A percentile compares a stretch with the other conserved stretches of the same genome.
Conservation (phyloP, 2,113 vertebrate species). For the Cyprinodon brontotheroides region DNA sequence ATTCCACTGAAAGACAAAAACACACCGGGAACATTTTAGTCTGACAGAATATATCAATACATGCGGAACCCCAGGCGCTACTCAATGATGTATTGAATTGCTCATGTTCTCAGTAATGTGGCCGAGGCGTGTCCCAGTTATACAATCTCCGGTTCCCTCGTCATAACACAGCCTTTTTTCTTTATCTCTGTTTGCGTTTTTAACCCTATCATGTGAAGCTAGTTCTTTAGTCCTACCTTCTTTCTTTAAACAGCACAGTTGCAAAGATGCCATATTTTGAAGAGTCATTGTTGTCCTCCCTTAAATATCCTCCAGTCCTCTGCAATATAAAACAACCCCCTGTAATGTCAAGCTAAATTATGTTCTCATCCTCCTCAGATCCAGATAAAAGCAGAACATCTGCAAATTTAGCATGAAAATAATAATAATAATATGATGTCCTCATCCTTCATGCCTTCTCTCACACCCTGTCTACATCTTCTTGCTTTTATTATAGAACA, state of each 20-base stretch:
- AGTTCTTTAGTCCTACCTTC: not conserved
- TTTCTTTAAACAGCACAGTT: not conserved
- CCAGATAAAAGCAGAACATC: not conserved
- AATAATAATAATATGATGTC: not conserved
- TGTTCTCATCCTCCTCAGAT: not conserved
- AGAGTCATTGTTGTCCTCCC: constrained; percentile 2
- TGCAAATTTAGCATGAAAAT: not conserved
- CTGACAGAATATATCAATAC: constrained; percentile 35
- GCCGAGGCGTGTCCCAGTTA: not conserved
- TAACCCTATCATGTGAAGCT: not conserved
- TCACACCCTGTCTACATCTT: not conserved
- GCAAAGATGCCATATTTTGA: not conserved
- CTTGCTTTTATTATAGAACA: constrained; percentile 58
- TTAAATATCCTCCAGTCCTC: not conserved
- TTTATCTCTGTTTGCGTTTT: too few relatives aligned
- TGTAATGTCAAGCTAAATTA: not conserved
- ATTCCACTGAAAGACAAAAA: not conserved
- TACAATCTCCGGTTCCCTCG: not conserved
- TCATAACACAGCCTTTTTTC: not conserved
- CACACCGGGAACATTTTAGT: constrained; percentile 11
- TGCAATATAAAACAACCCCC: constrained; percentile 13
- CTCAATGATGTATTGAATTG: constrained; percentile 48
- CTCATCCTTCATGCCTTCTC: not conserved
- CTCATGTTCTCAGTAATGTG: constrained; percentile 29
- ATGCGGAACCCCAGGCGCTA: constrained; percentile 3